Base-by-base conservation (phyloP, 2,888 invertebrate genomes). In the Campaea margaritaria region DNA sequence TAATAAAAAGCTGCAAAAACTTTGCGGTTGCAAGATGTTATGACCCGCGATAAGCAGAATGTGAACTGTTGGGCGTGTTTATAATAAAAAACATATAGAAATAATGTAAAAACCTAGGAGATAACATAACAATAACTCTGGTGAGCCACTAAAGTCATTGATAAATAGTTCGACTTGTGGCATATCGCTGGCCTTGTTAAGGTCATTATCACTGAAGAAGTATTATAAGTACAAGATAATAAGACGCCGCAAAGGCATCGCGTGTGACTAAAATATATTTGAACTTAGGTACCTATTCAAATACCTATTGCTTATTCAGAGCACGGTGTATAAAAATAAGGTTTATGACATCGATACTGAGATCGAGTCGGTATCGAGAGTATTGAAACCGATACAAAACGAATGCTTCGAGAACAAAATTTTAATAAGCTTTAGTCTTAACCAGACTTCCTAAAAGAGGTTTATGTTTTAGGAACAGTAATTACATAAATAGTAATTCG, bases 1-100 rank as follows among this genome's bases (percentile, higher is more conserved):
- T 31, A 31, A 10, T n/a, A 36, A 36, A n/a, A 36, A 36, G 36
- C 36, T 1, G 34, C 38, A 46, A 42, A 51, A 43, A 45, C 7
- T 34, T 44, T 44, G 43, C 36, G n/a, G 12, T 12, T 36, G 36
- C 27, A 41, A 13, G 36, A 58, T 49, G 51, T 50, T 50, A 58
- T 66, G 63, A 67, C 52, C 52, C 38, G 50, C n/a, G 72, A 75
- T 76, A 73, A 27, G 66, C 50, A 27, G 57, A 62, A 59, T 66
- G 38, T 67, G 73, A 74, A 66, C 70, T 56, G 38, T 62, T 27
- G 60, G 50, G 48, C 64, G 14, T 68, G 45, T 50, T 50, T 50
- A 58, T 36, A 47, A 38, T 58, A 50, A 14, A n/a, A n/a, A n/a
- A 39, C 41, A 31, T 21, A 10, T 42, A 50, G 60, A 31, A 31